Conservation (phyloP, 2,888 invertebrate genomes). For the Cheilosia pagana region DNA sequence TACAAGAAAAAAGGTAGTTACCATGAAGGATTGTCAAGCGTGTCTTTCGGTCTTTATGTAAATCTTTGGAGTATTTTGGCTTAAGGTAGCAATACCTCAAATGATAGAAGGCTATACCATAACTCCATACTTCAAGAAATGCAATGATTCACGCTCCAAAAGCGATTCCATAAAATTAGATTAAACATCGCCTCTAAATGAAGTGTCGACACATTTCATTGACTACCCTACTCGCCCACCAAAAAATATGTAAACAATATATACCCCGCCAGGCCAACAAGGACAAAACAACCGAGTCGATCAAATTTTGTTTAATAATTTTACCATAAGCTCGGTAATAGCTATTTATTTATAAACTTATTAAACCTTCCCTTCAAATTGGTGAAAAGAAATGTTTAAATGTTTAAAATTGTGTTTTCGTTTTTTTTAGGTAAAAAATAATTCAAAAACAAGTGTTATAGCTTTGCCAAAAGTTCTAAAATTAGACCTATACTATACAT, state of each 20-base stretch:
- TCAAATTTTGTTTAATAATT: not conserved
- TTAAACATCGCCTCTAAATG: not conserved
- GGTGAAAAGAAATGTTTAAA: not conserved
- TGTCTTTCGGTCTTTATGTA: too few species aligned
- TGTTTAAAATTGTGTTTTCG: conserved; percentile 1
- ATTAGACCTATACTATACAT: conserved; percentile 46
- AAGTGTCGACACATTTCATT: not conserved
- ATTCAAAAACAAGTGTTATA: conserved; percentile 44
- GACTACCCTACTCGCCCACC: not conserved
- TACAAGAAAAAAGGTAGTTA: too few species aligned
- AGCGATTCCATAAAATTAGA: not conserved
- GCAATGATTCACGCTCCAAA: too few species aligned
- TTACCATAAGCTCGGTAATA: not conserved
- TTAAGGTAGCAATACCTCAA: too few species aligned
- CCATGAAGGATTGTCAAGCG: too few species aligned
- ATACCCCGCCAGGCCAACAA: not conserved
- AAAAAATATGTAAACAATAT: not conserved
- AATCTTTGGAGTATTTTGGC: too few species aligned
- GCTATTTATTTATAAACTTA: conserved; percentile 11
- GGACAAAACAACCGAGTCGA: not conserved
- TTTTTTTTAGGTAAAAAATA: not conserved
- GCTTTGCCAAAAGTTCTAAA: conserved; percentile 62
- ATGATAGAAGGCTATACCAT: too few species aligned
- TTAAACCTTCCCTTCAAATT: conserved; percentile 32
- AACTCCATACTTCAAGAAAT: too few species aligned